Evolutionary conservation across 2,888 invertebrate species (phyloP).

Genomic region (Apotomis capreana): DNA sequence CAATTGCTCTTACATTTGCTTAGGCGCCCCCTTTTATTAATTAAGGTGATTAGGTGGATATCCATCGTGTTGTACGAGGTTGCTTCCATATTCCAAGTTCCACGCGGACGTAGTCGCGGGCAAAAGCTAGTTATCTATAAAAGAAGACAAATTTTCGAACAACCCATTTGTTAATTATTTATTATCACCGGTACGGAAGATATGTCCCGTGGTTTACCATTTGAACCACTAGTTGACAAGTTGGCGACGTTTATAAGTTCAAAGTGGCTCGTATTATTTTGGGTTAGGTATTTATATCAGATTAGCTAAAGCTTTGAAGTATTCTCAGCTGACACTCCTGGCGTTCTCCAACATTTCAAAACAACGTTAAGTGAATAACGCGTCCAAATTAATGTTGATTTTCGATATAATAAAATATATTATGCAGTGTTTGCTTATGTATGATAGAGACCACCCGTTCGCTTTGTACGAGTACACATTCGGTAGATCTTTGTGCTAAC

Average conservation of each 20-base stretch:
- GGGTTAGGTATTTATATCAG: neutral
- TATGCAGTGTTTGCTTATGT: slow-evolving; percentile 74
- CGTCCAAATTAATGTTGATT: slow-evolving; percentile 68
- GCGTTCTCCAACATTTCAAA: slow-evolving; percentile 26
- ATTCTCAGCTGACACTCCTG: slow-evolving; percentile 1
- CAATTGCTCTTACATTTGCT: too few species aligned
- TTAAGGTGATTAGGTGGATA: too few species aligned
- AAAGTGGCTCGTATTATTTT: neutral
- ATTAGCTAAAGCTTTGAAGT: neutral
- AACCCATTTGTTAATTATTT: too few species aligned
- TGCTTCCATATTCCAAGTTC: too few species aligned
- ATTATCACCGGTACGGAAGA: too few species aligned
- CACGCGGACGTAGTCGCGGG: too few species aligned
- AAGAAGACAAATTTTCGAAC: too few species aligned
- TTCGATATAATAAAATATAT: slow-evolving; percentile 72
- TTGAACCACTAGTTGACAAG: too few species aligned
- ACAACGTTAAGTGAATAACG: slow-evolving; percentile 38
- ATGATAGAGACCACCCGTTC: slow-evolving; percentile 82
- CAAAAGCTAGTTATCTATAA: too few species aligned
- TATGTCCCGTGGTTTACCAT: too few species aligned
- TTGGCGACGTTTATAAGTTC: neutral
- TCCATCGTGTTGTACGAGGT: too few species aligned
- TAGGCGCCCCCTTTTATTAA: too few species aligned
- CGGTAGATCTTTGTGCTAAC: slow-evolving; percentile 65
- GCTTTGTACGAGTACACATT: slow-evolving; percentile 60